Conservation (phyloP, 2,113 vertebrate species). For the Myiozetetes cayanensis region DNA sequence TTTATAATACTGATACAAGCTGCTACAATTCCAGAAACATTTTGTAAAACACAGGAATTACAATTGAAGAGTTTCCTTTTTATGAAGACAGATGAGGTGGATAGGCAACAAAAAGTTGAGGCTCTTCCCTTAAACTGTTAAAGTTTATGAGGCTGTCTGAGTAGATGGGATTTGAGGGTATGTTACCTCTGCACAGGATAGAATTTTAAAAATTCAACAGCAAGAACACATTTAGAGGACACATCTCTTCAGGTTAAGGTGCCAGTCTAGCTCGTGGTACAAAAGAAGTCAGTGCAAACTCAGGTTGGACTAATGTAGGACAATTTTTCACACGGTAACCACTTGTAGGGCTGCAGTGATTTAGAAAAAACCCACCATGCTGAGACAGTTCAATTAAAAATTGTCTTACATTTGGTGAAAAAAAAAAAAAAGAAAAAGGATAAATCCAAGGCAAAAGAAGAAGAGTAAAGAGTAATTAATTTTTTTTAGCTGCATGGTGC, state of each 20-base stretch:
- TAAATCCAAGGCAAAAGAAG: not conserved
- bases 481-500: not conserved
- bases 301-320: not conserved
- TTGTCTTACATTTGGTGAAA: not conserved
- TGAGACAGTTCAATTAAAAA: conserved; percentile 9
- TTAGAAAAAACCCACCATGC: not conserved
- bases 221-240: not conserved
- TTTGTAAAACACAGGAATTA: not conserved
- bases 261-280: not conserved
- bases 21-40: not conserved
- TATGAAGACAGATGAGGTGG: not conserved
- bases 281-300: not conserved
- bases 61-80: not conserved
- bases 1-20: not conserved
- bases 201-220: not conserved
- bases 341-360: not conserved
- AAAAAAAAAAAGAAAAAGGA: rapidly evolving
- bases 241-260: not conserved
- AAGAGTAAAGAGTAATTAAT: not conserved
- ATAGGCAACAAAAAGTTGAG: not conserved
- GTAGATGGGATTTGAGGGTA: not conserved
- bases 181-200: not conserved
- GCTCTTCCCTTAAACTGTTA: not conserved
- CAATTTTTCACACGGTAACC: not conserved
- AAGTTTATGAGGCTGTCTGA: not conserved